Evolutionary conservation across 2,888 invertebrate genomes (phyloP).

Genomic region (Platypus cylindrus): DNA sequence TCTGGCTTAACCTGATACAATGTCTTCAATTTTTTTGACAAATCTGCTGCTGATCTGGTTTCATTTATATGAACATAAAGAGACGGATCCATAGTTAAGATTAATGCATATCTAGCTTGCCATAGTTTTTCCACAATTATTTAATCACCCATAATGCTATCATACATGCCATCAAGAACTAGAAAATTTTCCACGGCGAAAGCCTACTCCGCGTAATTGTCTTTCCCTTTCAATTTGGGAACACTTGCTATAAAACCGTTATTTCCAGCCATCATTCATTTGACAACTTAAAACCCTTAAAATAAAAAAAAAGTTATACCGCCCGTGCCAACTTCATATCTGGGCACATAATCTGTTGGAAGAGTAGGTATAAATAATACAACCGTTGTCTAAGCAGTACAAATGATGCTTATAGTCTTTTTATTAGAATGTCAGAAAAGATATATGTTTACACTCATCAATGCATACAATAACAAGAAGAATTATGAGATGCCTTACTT

Average conservation of each 20-base stretch:
- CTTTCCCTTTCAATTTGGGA: slow-evolving; percentile 9
- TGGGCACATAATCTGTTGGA: too few relatives aligned
- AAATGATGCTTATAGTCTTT: too few relatives aligned
- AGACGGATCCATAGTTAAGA: slow-evolving; percentile 21
- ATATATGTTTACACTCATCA: too few relatives aligned
- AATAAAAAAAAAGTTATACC: too few relatives aligned
- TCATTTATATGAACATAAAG: slow-evolving; percentile 19
- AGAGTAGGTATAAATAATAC: too few relatives aligned
- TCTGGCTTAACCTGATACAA: slow-evolving; percentile 2
- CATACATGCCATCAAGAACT: slow-evolving; percentile 15
- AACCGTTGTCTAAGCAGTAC: too few relatives aligned
- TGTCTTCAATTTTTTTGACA: slow-evolving; percentile 4
- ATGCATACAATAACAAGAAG: too few relatives aligned
- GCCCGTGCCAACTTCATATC: too few relatives aligned
- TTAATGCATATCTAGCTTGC: slow-evolving; percentile 21
- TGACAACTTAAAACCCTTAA: too few relatives aligned
- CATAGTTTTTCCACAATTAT: slow-evolving; percentile 8
- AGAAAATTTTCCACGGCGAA: slow-evolving; percentile 17
- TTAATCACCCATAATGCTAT: slow-evolving; percentile 8
- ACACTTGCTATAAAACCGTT: slow-evolving; percentile 2
- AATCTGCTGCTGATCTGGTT: slow-evolving; percentile 1
- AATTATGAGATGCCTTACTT: too few relatives aligned
- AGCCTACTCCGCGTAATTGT: slow-evolving; percentile 19
- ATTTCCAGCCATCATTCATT: too few relatives aligned
- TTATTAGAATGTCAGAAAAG: too few relatives aligned